Conservation (phyloP, 2,113 vertebrate species). For the Otis tarda region DNA sequence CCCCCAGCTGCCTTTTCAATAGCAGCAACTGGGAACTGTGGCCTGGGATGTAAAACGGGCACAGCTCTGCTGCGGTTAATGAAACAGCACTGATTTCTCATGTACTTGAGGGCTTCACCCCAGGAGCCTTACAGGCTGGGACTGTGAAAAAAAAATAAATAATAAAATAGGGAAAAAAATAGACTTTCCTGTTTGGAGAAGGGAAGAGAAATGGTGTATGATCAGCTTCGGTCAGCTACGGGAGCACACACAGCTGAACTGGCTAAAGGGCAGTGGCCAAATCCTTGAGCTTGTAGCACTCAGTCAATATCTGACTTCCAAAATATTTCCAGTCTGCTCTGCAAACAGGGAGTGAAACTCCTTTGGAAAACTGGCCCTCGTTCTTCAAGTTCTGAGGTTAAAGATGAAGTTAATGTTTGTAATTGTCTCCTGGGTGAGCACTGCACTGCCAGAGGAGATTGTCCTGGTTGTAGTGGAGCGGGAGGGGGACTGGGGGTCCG, state of each 20-base stretch:
- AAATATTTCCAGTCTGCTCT: background rate
- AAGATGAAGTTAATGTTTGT: background rate
- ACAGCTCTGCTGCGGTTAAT: background rate
- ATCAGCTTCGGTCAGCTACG: background rate
- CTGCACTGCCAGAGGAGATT: background rate
- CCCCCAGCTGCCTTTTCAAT: background rate
- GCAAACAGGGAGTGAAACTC: background rate
- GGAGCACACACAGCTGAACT: rapidly evolving
- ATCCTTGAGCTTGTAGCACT: background rate
- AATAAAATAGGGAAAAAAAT: no score
- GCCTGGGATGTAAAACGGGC: background rate
- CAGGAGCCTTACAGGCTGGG: background rate
- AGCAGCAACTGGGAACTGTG: background rate
- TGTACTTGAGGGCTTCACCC: background rate
- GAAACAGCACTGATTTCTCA: background rate
- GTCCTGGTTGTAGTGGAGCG: background rate
- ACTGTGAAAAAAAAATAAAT: background rate
- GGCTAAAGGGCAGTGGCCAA: background rate
- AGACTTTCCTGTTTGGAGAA: background rate
- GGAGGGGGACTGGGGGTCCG: background rate
- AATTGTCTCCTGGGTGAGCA: background rate
- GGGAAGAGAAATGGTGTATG: background rate
- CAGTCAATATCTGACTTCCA: background rate
- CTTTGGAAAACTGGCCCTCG: background rate
- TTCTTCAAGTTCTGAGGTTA: background rate